A percentile compares a stretch with the other conserved stretches of the same genome.
These are phyloP conservation scores for Premnoplex brunnescens DNA, from an alignment of 2,797 vertebrate genomes.

Conservation along the genomic window DNA sequence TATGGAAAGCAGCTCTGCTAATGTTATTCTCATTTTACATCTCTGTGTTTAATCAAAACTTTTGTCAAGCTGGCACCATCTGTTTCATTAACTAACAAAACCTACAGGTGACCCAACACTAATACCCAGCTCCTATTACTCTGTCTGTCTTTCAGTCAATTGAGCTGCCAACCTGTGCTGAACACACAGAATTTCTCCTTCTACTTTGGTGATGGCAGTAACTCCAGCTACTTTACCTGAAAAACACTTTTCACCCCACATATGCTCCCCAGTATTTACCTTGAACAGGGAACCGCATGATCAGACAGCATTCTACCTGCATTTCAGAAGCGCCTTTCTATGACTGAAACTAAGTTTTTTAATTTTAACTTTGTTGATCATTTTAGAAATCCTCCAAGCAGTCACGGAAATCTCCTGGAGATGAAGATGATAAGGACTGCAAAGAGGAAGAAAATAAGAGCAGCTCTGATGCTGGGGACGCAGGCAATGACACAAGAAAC, in stretches of 20 bases:
- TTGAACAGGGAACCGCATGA: background rate
- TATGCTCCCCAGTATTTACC: background rate
- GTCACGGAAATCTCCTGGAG: slow-evolving; percentile 90
- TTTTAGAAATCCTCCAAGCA: slow-evolving; percentile 90
- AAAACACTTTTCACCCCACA: background rate
- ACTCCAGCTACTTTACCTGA: background rate
- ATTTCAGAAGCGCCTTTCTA: background rate
- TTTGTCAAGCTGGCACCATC: slow-evolving; percentile 56
- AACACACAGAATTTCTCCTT: background rate
- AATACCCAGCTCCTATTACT: slow-evolving; percentile 40
- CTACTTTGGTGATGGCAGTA: background rate
- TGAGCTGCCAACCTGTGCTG: background rate
- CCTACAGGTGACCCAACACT: slow-evolving; percentile 26
- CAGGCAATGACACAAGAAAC: slow-evolving; percentile 89
- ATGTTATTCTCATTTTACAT: slow-evolving; percentile 62
- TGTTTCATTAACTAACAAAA: slow-evolving; percentile 48
- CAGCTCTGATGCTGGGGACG: slow-evolving; percentile 88
- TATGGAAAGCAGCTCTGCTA: slow-evolving; percentile 58
- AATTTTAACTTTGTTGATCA: slow-evolving; percentile 34
- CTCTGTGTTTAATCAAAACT: slow-evolving; percentile 59
- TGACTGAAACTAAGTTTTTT: slow-evolving; percentile 23
- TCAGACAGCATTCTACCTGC: background rate
- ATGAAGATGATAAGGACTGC: slow-evolving; percentile 90
- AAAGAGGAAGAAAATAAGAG: slow-evolving; percentile 94
- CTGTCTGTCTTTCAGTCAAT: background rate